A percentile compares a stretch with the other conserved stretches of the same genome.
Evolutionary conservation across 1,140 invertebrate species (phyloP).

Genomic region (Linepithema humile): DNA sequence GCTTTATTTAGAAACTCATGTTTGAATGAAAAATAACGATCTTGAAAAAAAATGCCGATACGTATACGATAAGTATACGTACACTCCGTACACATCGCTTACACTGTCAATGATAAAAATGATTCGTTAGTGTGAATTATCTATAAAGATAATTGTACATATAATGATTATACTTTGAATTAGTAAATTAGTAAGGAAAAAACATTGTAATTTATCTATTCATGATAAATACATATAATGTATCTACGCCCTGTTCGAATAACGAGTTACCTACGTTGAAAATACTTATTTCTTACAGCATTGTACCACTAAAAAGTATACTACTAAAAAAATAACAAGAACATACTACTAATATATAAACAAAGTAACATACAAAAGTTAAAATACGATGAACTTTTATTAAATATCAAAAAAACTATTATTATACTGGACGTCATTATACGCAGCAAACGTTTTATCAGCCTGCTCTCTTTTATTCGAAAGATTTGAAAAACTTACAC

Average conservation of each 20-base stretch:
- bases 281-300: neutral
- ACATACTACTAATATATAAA: neutral
- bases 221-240: neutral
- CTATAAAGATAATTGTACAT: slow-evolving; percentile 51
- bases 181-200: slow-evolving; percentile 5
- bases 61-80: neutral
- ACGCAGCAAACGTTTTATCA: neutral
- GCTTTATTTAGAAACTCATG: neutral
- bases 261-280: neutral
- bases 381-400: slow-evolving; percentile 19
- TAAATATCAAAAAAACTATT: slow-evolving; percentile 34
- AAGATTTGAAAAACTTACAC: neutral
- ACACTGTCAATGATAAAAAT: neutral
- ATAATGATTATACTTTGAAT: slow-evolving; percentile 9
- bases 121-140: slow-evolving; percentile 8
- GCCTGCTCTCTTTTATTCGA: neutral
- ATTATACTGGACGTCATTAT: neutral
- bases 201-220: slow-evolving; percentile 38
- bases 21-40: neutral
- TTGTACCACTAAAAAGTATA: neutral
- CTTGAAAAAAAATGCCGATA: neutral
- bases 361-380: slow-evolving; percentile 19
- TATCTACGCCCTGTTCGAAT: neutral
- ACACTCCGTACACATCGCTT: neutral
- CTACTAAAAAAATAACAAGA: neutral